These are phyloP conservation scores for Habrosyne pyritoides DNA, from an alignment of 2,888 invertebrate genomes.

Conservation along the genomic window DNA sequence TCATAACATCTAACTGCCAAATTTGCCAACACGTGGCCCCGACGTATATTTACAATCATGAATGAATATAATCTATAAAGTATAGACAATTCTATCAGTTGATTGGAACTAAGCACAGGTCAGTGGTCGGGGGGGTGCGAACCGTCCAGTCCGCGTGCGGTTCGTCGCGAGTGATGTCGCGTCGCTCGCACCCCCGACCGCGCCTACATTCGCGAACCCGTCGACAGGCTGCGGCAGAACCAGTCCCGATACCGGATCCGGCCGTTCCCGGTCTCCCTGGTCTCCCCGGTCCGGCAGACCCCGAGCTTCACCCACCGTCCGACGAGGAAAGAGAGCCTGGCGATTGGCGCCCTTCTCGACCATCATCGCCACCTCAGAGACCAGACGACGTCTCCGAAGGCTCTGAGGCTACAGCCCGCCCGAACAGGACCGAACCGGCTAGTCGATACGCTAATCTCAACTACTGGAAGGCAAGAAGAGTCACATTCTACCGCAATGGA, in stretches of 20 bases:
- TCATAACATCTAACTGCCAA: not conserved
- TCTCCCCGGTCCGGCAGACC: constrained; percentile 39
- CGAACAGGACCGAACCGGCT: constrained; percentile 81
- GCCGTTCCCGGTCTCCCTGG: constrained; percentile 25
- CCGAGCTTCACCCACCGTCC: constrained; percentile 66
- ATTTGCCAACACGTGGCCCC: constrained; percentile 41
- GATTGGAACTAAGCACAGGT: constrained; percentile 51
- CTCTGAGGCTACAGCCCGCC: constrained; percentile 83
- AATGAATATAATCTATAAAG: constrained; percentile 44
- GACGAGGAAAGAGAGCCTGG: constrained; percentile 83
- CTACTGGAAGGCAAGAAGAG: constrained; percentile 93
- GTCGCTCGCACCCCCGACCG: constrained; percentile 71
- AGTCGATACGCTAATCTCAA: constrained; percentile 91
- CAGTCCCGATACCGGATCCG: constrained; percentile 66
- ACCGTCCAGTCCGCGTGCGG: constrained; percentile 65
- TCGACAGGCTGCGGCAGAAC: constrained; percentile 75
- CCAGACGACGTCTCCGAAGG: constrained; percentile 76
- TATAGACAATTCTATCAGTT: constrained; percentile 61
- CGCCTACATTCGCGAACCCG: constrained; percentile 66
- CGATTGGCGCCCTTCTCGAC: constrained; percentile 77
- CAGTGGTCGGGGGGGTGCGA: constrained; percentile 54
- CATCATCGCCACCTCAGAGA: constrained; percentile 70
- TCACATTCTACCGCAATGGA: constrained; percentile 96
- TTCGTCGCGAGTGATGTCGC: constrained; percentile 70
- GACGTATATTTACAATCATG: constrained; percentile 48